Base-by-base conservation (phyloP, 2,113 vertebrate genomes). In the Salminus brasiliensis region DNA sequence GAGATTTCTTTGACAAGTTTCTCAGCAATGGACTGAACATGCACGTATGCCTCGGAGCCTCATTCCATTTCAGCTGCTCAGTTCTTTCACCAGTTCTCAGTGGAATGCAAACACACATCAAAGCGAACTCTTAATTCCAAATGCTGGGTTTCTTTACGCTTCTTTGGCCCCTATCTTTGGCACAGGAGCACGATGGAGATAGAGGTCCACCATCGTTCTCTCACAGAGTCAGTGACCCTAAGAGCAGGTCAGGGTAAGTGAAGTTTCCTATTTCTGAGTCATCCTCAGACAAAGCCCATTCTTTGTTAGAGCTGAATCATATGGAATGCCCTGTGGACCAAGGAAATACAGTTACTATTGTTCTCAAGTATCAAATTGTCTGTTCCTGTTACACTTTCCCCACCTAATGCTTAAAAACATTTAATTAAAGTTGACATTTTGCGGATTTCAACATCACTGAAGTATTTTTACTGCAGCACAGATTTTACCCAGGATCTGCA, bases 81-180 rank as follows among this genome's bases (percentile, higher is more conserved):
- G 84, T 45, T 83, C 90, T 90, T 89, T 91, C 89, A 89, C 88
- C 89, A 87, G 71, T 85, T 85, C 84, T 85, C 87, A 90, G 78
- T 89, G 89, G 90, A 92, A 93, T 91, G 90, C 90, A 93, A 91
- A 92, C 90, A 93, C 80, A 92, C 84, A 91, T 92, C 87, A 92
- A 91, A 91, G 84, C 80, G 81, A 82, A 74, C 83, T 87, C 85
- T 89, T 78, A 41, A 84, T 85, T 89, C 85, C 88, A 87, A 85
- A 90, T 88, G 62, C 87, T 88, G 85, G 84, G 87, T 78, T 84
- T 89, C 83, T 63, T 68, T 45, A 53, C 29, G 30, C 53, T 39
- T 69, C 34, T 52, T 39, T 52, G 12, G 9, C 15, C 15, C 1
- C 32, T 45, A 39, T 72, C 68, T 73, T 62, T 63, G 59, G 18